Percentiles rank a stretch among this genome's conserved stretches.
Evolutionary conservation across 2,113 vertebrate genomes (phyloP).

Genomic region (Ancistrus triradiatus): DNA sequence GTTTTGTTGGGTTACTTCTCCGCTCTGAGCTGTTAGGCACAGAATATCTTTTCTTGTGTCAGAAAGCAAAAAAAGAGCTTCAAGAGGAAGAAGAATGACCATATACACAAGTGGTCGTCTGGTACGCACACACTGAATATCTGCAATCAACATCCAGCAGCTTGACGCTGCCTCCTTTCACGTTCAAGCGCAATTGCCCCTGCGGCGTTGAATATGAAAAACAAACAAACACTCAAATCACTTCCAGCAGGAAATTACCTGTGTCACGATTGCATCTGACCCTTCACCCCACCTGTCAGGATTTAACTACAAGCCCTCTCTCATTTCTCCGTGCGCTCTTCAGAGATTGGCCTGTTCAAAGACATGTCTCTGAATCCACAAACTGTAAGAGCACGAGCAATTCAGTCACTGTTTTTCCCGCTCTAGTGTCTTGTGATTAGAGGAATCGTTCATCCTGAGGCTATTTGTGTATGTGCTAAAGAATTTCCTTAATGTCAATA

Average conservation of each 20-base stretch:
- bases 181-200: constrained; percentile 41
- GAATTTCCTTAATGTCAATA: neutral
- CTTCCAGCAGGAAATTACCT: constrained; percentile 49
- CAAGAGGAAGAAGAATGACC: constrained; percentile 14
- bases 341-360: constrained; percentile 26
- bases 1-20: neutral
- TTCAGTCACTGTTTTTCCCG: neutral
- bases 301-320: constrained; percentile 41
- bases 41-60: constrained; percentile 2
- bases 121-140: constrained; percentile 16
- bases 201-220: constrained; percentile 49
- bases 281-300: constrained; percentile 49
- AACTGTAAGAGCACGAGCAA: constrained; percentile 16
- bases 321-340: constrained; percentile 11
- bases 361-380: constrained; percentile 14
- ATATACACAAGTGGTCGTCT: constrained; percentile 13
- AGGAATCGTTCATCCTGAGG: constrained; percentile 13
- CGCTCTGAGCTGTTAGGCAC: neutral
- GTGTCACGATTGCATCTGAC: constrained; percentile 50
- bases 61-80: neutral
- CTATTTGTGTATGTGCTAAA: constrained; percentile 14
- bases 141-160: constrained; percentile 46
- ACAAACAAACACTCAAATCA: constrained; percentile 51
- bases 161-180: constrained; percentile 18
- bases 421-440: constrained; percentile 20